Base-by-base conservation (phyloP, 2,888 invertebrate species). In the Crocallis elinguaria region DNA sequence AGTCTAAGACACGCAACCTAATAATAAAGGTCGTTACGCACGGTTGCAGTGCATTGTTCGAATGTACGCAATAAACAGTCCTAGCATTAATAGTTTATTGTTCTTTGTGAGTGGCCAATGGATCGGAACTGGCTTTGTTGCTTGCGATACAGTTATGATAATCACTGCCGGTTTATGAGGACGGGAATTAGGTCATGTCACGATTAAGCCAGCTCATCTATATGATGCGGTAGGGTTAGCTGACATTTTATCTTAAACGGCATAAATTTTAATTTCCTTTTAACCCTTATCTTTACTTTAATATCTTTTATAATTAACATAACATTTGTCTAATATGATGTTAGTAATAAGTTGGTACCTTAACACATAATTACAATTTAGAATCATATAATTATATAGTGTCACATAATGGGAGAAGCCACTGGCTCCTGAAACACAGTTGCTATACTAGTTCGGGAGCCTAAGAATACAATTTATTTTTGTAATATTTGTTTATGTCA, bases 81-180 rank as follows among this genome's bases (percentile, higher is more conserved):
- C 79, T 79, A 69, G 71, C 77, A 80, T 79, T 80, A 83, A 81
- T 83, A 75, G 79, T 77, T 78, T 80, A 85, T 85, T 81, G 82
- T 83, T 83, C 83, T 83, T 86, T 82, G 82, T 82, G 56, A 73
- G 57, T 65, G 73, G 57, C 68, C 79, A 82, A 82, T 86, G 83
- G 79, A 68, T 73, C 75, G 83, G 79, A 84, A 85, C 84, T 62
- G 63, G 73, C 73, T 77, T 79, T 75, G 77, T 77, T 77, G 66
- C 66, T 77, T 77, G 66, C 66, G 57, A 65, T 67, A 63, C 64
- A 57, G 71, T 70, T 73, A 73, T 67, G 66, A 71, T 77, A 73
- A 68, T 71, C 61, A 67, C 19, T 25, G 33, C 7, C 46, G 43
- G 45, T 45, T 55, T 56, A 49, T 53, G 35, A 19, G 48, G 41